These are phyloP conservation scores for Drosophila limbata DNA, from an alignment of 2,888 invertebrate species.

Conservation along the genomic window DNA sequence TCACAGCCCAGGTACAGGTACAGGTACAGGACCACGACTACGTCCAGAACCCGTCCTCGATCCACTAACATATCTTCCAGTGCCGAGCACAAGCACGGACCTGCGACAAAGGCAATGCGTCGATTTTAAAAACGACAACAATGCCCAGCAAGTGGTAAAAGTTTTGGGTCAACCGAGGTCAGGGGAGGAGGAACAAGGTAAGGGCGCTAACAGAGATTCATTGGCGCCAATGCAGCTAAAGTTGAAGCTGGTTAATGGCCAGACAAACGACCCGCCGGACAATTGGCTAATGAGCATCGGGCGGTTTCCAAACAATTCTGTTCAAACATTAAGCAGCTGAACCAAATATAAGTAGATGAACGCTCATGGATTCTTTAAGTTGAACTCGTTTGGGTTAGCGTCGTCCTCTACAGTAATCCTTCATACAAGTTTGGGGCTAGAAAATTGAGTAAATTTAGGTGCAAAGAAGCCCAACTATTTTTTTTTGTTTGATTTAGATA, in stretches of 20 bases:
- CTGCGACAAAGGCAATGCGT: constrained; percentile 29
- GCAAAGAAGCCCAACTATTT: no score
- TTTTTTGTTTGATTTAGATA: no score
- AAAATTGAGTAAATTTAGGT: no score
- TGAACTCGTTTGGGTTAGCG: no score
- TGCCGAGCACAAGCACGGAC: neutral
- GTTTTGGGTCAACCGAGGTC: constrained; percentile 52
- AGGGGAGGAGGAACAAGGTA: constrained; percentile 1
- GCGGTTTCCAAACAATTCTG: constrained; percentile 15
- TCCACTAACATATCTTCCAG: neutral
- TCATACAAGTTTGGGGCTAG: no score
- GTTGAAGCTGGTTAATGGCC: constrained; percentile 67
- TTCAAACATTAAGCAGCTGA: neutral
- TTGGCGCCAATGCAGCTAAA: constrained; percentile 38
- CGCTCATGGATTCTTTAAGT: neutral
- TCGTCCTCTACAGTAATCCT: no score
- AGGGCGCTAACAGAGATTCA: neutral
- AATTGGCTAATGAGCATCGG: constrained; percentile 69
- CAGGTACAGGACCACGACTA: neutral
- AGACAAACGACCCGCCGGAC: constrained; percentile 66
- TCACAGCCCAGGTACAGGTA: constrained; percentile 2
- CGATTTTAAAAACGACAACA: constrained; percentile 55
- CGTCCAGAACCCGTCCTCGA: neutral
- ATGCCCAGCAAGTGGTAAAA: constrained; percentile 64
- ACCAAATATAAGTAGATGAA: neutral